These are phyloP conservation scores for Platygyra sinensis DNA, from an alignment of 64 coral and sea anemone genomes.

Conservation along the genomic window DNA sequence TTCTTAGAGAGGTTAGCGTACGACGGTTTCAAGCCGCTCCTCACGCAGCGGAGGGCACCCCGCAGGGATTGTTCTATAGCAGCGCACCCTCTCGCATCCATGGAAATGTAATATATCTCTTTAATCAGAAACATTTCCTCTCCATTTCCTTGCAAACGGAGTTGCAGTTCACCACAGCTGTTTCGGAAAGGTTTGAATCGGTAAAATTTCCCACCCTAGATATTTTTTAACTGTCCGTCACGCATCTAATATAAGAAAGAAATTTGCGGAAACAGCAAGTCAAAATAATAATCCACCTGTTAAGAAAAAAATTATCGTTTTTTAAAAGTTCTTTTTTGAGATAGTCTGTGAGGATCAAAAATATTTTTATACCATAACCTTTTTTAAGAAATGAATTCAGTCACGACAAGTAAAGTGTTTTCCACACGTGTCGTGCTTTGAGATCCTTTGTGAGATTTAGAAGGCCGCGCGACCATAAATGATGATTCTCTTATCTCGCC, in stretches of 20 bases:
- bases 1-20: not conserved
- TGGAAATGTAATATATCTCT: conserved; percentile 41
- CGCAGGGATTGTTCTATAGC: not conserved
- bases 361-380: not conserved
- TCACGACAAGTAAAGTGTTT: not conserved
- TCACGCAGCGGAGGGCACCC: not conserved
- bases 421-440: conserved; percentile 41
- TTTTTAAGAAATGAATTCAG: not conserved
- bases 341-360: not conserved
- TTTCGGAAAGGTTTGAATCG: conserved; percentile 26
- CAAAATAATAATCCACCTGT: conserved; percentile 48
- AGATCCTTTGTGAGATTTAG: conserved; percentile 47
- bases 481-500: conserved; percentile 73
- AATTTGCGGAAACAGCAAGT: conserved; percentile 38
- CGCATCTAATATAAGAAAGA: conserved; percentile 29
- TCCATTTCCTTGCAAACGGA: conserved; percentile 32
- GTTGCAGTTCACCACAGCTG: conserved; percentile 35
- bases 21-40: conserved; percentile 10
- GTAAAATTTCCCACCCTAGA: conserved; percentile 45
- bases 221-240: conserved; percentile 44
- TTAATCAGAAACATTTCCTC: conserved; percentile 51
- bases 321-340: not conserved
- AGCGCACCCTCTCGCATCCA: conserved; percentile 17
- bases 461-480: conserved; percentile 47
- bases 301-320: conserved; percentile 1